These are phyloP conservation scores for Drosophila ironensis DNA, from an alignment of 1,140 invertebrate genomes.

Conservation along the genomic window DNA sequence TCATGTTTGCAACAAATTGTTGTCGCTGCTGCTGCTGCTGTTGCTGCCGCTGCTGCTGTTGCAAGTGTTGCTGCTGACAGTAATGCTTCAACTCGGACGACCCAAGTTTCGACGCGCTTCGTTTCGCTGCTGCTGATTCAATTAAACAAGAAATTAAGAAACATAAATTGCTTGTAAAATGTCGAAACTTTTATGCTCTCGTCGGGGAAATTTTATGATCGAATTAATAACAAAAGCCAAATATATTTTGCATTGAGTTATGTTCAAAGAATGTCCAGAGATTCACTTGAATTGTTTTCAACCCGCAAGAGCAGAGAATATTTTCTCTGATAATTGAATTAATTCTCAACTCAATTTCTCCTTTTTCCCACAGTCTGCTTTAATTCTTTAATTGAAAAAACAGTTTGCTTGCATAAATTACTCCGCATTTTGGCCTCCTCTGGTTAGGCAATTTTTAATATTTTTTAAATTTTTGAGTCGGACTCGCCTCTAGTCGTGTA, in stretches of 20 bases:
- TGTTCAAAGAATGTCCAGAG: not conserved
- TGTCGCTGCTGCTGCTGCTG: not conserved
- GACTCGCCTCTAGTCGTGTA: not conserved
- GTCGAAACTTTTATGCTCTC: slow-evolving; percentile 4
- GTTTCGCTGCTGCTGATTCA: slow-evolving; percentile 38
- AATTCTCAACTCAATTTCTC: slow-evolving; percentile 7
- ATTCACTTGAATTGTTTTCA: slow-evolving; percentile 1
- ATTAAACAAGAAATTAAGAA: slow-evolving; percentile 39
- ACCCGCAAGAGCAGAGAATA: slow-evolving; percentile 2
- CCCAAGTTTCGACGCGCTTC: slow-evolving; percentile 26
- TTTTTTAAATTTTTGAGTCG: not conserved
- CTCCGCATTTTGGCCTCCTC: not conserved
- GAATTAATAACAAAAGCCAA: slow-evolving; percentile 22
- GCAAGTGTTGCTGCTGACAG: slow-evolving; percentile 22
- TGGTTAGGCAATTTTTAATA: not conserved
- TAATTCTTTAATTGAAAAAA: slow-evolving; percentile 42
- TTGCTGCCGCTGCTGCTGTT: not conserved
- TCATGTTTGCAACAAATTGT: slow-evolving; percentile 35
- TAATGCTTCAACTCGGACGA: slow-evolving; percentile 10
- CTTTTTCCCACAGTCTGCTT: slow-evolving; percentile 5
- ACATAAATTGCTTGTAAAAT: slow-evolving; percentile 8
- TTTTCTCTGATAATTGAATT: slow-evolving; percentile 38
- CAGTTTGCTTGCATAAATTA: slow-evolving; percentile 13
- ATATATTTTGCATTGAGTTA: not conserved
- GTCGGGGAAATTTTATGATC: slow-evolving; percentile 8